Conservation (phyloP, 2,797 vertebrate genomes). For the Graptemys geographica region DNA sequence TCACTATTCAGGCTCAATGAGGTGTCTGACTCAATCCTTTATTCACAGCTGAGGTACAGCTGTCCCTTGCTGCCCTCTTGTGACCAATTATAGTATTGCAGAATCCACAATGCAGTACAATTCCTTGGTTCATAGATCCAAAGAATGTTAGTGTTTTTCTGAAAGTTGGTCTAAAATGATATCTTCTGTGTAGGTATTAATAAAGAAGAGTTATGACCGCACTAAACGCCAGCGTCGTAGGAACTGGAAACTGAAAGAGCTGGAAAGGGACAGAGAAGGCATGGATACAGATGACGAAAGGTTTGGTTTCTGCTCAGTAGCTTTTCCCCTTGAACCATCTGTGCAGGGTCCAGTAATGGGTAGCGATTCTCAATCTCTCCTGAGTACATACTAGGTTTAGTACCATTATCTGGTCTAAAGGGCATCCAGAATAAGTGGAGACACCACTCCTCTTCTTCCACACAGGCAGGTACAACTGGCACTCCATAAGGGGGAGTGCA, state of each 20-base stretch:
- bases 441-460: not conserved
- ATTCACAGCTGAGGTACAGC: not conserved
- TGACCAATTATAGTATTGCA: not conserved
- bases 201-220: slow-evolving; percentile 97
- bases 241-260: slow-evolving; percentile 96
- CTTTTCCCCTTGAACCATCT: not conserved
- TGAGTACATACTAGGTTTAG: not conserved
- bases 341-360: not conserved
- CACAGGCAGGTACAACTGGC: not conserved
- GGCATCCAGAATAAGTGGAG: not conserved
- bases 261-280: slow-evolving; percentile 88
- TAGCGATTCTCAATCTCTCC: not conserved
- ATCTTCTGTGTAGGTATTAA: slow-evolving; percentile 86
- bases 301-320: slow-evolving; percentile 69
- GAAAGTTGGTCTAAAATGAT: not conserved
- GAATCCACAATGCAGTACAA: not conserved
- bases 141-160: not conserved
- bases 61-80: not conserved
- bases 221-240: slow-evolving; percentile 88
- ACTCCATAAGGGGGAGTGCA: fast-evolving
- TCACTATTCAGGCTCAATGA: no score
- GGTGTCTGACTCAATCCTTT: not conserved
- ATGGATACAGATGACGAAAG: slow-evolving; percentile 91
- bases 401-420: not conserved
- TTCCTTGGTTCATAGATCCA: not conserved